phyloP scores from a whole-genome alignment of 2,797 vertebrate genomes.

The Babyrousa celebensis region DNA sequence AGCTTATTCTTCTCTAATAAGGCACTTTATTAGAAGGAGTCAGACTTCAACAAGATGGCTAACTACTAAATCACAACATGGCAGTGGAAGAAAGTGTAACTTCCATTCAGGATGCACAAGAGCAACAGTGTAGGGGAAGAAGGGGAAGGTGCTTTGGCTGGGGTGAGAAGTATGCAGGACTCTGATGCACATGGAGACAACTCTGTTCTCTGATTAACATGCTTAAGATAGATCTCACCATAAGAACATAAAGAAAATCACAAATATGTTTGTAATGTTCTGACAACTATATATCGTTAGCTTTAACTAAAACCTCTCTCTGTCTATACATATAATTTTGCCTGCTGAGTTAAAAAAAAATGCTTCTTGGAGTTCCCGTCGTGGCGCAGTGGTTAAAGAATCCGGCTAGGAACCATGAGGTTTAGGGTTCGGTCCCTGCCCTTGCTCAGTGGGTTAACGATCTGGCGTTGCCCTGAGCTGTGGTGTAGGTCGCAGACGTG shows the following conservation, averaged over 20 bases:
- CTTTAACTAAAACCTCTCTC: constrained; percentile 1
- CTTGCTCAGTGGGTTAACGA: too few relatives aligned
- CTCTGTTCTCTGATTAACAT: constrained; percentile 1
- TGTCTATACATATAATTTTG: neutral
- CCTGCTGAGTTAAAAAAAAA: constrained; percentile 15
- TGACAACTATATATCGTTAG: constrained; percentile 36
- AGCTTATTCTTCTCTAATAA: neutral
- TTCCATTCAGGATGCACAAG: neutral
- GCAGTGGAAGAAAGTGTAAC: neutral
- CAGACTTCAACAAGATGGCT: constrained; percentile 18
- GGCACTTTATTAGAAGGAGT: neutral
- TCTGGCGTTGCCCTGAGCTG: too few relatives aligned
- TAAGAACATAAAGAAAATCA: constrained; percentile 29
- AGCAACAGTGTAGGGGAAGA: neutral
- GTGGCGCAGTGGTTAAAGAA: too few relatives aligned
- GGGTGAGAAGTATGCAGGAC: neutral
- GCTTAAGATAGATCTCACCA: neutral
- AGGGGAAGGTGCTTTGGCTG: neutral
- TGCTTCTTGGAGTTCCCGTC: too few relatives aligned
- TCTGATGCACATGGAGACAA: neutral
- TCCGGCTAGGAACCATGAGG: too few relatives aligned
- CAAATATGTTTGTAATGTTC: neutral
- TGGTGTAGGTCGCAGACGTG: too few relatives aligned
- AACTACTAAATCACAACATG: neutral
- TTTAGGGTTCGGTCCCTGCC: too few relatives aligned